Base-by-base conservation (phyloP, 2,797 vertebrate genomes). In the Gallinago solitaria region DNA sequence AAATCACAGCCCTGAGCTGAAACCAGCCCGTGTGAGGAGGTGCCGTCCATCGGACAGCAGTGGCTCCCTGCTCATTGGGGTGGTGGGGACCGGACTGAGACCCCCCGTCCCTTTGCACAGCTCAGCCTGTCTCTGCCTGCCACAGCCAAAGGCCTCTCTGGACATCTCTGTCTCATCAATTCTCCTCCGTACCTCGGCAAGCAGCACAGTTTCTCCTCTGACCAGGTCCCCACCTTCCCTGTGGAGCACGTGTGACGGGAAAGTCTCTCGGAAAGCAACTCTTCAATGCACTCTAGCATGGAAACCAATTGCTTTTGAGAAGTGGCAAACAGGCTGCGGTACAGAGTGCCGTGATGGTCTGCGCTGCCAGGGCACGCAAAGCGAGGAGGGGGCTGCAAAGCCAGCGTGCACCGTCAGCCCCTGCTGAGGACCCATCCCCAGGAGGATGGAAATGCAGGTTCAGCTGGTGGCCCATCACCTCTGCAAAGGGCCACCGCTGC, bases 11-110 rank as follows among this genome's bases (percentile, higher is more conserved):
- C 67, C 43, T 54, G 86, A 70, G 76, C 60, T 37, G 63, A 88
- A 83, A 77, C 53, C 84, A 79, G 57, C 63, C 14, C 1, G 8
- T 13, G 53, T 20, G 43, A 41, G 56, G 77, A 77, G 74, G n/a
- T 64, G 70, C 67, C 9, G 5, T 30, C 74, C 15, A 25, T 24
- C 45, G 20, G 57, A 47, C 33, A 9, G 20, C 73, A 35, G 59
- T 0, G 13, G 33, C 74, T 47, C 74, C 2, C 1, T 12, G 33
- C 77, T 87, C 37, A 8, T 25, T 41, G 68, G 45, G 3, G 4
- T 2, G 1, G 17, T 0, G 0, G 59, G 54, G 30, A 68, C 28
- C 2, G 0, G 48, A 76, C 25, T 1, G 8, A 63, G 41, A 87
- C 16, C 25, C 39, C 32, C 2, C 7, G 0, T 20, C 16, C 70